phyloP scores from a whole-genome alignment of 2,797 vertebrate genomes.

The Anguilla marmorata region DNA sequence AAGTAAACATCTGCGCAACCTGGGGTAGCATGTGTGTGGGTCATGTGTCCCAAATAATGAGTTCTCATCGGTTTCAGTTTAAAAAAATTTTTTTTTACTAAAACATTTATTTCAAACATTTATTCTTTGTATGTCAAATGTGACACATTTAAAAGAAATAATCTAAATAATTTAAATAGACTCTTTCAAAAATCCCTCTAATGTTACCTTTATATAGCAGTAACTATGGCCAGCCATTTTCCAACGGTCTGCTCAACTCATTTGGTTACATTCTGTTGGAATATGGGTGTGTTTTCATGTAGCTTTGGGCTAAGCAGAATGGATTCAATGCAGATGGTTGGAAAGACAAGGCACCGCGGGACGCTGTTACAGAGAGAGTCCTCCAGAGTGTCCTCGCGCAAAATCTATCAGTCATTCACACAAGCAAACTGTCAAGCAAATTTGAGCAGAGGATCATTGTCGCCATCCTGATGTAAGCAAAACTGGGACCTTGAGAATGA shows the following conservation, averaged over 20 bases:
- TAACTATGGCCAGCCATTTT: neutral
- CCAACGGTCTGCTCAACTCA: neutral
- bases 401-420: neutral
- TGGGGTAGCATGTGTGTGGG: no score
- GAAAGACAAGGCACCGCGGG: neutral
- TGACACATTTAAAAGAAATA: neutral
- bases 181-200: neutral
- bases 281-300: neutral
- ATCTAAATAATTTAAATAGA: neutral
- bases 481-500: neutral
- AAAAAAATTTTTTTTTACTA: no score
- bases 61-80: no score
- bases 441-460: neutral
- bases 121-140: no score
- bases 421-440: neutral
- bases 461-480: neutral
- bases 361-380: neutral
- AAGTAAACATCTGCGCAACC: no score
- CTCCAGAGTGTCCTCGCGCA: neutral
- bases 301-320: slow-evolving; percentile 1
- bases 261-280: neutral
- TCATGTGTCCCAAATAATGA: no score
- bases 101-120: no score
- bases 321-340: neutral
- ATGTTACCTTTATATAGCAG: neutral